phyloP scores from a whole-genome alignment of 1,140 invertebrate species.

The Wasmannia auropunctata region DNA sequence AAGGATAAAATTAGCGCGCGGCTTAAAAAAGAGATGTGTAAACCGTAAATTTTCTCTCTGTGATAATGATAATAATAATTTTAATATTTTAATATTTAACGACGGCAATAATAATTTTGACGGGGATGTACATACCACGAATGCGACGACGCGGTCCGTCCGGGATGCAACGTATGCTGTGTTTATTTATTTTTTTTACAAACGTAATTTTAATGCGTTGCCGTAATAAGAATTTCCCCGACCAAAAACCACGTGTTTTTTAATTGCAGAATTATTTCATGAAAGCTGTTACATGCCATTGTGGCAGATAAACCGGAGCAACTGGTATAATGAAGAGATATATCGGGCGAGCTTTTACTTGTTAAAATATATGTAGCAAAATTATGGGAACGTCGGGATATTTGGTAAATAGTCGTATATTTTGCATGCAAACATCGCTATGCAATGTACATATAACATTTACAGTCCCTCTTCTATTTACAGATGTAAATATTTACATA shows the following conservation, averaged over 20 bases:
- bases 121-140: neutral
- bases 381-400: slow-evolving; percentile 53
- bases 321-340: slow-evolving; percentile 41
- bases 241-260: neutral
- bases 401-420: slow-evolving; percentile 50
- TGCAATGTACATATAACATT: slow-evolving; percentile 29
- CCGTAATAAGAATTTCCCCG: neutral
- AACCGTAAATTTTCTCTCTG: neutral
- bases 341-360: slow-evolving; percentile 33
- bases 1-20: neutral
- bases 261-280: slow-evolving; percentile 2
- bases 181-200: no score
- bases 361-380: slow-evolving; percentile 52
- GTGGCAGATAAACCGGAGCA: neutral
- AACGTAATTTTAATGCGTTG: neutral
- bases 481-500: slow-evolving; percentile 49
- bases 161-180: no score
- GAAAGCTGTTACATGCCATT: neutral
- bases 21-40: neutral
- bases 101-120: neutral
- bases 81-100: neutral
- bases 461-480: slow-evolving; percentile 49
- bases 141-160: neutral
- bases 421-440: slow-evolving; percentile 44
- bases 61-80: neutral